Conservation (phyloP, 2,797 vertebrate genomes). For the Eospalax fontanierii region DNA sequence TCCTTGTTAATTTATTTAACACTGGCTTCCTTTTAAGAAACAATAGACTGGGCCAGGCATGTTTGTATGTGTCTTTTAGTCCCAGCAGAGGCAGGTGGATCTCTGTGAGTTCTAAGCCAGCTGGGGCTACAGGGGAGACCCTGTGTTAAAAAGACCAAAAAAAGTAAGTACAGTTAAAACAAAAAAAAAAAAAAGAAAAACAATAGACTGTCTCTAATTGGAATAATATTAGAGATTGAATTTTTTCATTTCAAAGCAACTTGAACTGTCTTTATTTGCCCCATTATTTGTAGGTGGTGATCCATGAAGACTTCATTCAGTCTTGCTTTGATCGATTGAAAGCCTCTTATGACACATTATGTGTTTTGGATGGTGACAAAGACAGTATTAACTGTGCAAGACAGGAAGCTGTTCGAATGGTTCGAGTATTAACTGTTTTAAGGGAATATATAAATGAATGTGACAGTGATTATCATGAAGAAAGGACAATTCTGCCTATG, state of each 20-base stretch:
- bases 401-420: slow-evolving; percentile 99
- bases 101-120: too few species aligned
- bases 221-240: slow-evolving; percentile 18
- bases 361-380: slow-evolving; percentile 99
- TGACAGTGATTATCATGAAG: slow-evolving; percentile 99
- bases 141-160: too few species aligned
- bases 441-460: slow-evolving; percentile 99
- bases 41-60: too few species aligned
- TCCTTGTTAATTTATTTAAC: neutral
- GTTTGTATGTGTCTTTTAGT: too few species aligned
- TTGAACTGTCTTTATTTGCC: slow-evolving; percentile 59
- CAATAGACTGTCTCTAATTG: slow-evolving; percentile 1
- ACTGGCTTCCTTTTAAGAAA: slow-evolving; percentile 40
- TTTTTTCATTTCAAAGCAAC: slow-evolving; percentile 59
- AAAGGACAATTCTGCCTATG: slow-evolving; percentile 99
- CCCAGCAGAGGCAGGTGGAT: too few species aligned
- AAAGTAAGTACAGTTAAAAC: too few species aligned
- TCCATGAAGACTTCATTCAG: slow-evolving; percentile 99
- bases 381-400: slow-evolving; percentile 99
- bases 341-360: slow-evolving; percentile 98
- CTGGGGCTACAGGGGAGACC: too few species aligned
- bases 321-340: slow-evolving; percentile 99
- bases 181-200: too few species aligned
- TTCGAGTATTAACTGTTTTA: slow-evolving; percentile 98
- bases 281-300: slow-evolving; percentile 94